Base-by-base conservation (phyloP, 2,888 invertebrate genomes). In the Lepetodrilus schrolli region DNA sequence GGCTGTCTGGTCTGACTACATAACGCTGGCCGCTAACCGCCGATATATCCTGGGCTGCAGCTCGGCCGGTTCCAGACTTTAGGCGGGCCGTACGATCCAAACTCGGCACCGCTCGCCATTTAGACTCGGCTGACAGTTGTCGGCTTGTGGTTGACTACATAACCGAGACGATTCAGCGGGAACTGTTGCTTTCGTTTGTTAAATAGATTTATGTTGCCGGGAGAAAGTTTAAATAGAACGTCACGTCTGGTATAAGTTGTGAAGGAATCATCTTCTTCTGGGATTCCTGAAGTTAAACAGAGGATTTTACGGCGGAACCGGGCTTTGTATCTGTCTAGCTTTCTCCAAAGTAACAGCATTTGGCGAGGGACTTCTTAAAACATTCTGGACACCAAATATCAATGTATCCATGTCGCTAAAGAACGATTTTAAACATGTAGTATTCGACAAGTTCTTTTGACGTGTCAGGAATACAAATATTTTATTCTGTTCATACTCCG, bases 161-260 rank as follows among this genome's bases (percentile, higher is more conserved):
- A 30, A 58, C 30, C 58, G 13, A 58, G 58, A 58, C 58, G 58
- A 58, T 58, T 58, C 26, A 58, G 34, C 34, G 58, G 58, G 26
- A 58, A 58, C 58, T 58, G 58, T 58, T 58, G 58, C 58, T 58
- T 58, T 58, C 58, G 58, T 58, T 58, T 30, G 58, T 58, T 58
- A 58, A 58, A 58, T 58, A 58, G 58, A 30, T 58, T 58, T 30
- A 8, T 13, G 58, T 58, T 58, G 58, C 58, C 30, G 13, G 30
- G n/a, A 5, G 30, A 58, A 58, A 58, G 58, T 58, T 58, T 58
- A 23, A 58, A 58, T 58, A 58, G 17, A 8, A 34, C 17, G 58
- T 58, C 58, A 58, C 58, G 58, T 58, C 30, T 48, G 48, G 48
- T n/a, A 21, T 20, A 48, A 48, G 48, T 48, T 48, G 5, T 4